Conservation (phyloP, 1,140 invertebrate species). For the Teleopsis dalmanni region DNA sequence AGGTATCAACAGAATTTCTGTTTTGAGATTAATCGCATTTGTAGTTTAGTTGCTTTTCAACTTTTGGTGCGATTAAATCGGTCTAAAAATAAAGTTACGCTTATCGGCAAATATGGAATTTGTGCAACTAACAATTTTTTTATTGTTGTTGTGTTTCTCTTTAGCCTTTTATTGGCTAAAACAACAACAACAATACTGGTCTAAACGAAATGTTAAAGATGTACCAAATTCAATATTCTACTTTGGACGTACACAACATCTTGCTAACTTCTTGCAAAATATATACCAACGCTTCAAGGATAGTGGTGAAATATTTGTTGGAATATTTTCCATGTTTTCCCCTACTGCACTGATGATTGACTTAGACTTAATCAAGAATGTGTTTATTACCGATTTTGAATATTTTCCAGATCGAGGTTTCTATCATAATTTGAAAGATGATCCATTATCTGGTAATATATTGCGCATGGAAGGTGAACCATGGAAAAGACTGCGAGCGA, state of each 20-base stretch:
- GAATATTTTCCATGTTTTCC: conserved; percentile 38
- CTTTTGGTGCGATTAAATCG: too few relatives aligned
- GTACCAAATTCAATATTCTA: not conserved
- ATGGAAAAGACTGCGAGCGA: conserved; percentile 47
- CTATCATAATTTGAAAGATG: conserved; percentile 14
- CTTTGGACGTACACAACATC: not conserved
- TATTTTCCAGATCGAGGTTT: conserved; percentile 44
- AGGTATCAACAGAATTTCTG: too few relatives aligned
- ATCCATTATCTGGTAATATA: conserved; percentile 36
- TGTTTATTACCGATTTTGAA: conserved; percentile 52
- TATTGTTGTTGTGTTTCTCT: too few relatives aligned
- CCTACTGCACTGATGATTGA: conserved; percentile 50
- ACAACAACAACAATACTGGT: too few relatives aligned
- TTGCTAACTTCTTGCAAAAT: not conserved
- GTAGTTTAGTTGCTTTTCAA: too few relatives aligned
- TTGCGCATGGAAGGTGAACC: conserved; percentile 41
- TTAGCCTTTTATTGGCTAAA: too few relatives aligned
- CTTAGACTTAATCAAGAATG: conserved; percentile 48
- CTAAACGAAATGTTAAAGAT: not conserved
- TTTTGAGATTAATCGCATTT: too few relatives aligned
- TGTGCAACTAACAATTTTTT: too few relatives aligned
- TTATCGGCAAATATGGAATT: too few relatives aligned
- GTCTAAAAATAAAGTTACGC: too few relatives aligned
- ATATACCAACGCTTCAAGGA: not conserved
- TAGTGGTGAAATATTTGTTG: conserved; percentile 13